These are phyloP conservation scores for Alosa sapidissima DNA, from an alignment of 2,797 vertebrate species.

Conservation along the genomic window DNA sequence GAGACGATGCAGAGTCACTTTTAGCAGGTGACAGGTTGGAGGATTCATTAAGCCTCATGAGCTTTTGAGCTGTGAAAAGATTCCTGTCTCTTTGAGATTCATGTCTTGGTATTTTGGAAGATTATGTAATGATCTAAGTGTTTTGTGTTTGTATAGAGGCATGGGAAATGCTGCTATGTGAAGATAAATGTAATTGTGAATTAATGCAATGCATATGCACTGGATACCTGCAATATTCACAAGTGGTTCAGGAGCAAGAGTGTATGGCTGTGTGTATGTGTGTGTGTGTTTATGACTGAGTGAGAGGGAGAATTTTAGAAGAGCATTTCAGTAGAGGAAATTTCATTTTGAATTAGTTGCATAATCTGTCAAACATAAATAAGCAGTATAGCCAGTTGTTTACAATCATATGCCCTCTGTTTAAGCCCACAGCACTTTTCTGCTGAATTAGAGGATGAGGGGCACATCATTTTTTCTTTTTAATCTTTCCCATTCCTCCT, in stretches of 20 bases:
- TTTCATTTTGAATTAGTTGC: background rate
- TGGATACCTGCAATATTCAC: background rate
- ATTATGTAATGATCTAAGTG: background rate
- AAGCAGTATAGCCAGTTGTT: constrained; percentile 29
- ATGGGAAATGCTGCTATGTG: background rate
- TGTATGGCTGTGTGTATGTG: background rate
- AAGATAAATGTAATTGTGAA: background rate
- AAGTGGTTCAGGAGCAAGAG: background rate
- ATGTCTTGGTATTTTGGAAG: background rate
- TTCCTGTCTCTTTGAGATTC: background rate
- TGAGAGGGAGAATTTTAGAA: background rate
- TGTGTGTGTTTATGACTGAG: background rate
- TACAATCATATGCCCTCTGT: constrained; percentile 55
- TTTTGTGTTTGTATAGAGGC: background rate
- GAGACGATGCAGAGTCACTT: background rate
- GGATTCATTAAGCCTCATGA: too few species aligned
- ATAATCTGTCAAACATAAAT: background rate
- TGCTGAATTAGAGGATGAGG: constrained; percentile 55
- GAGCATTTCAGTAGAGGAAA: background rate
- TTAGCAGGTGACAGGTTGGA: background rate
- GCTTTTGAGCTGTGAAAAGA: background rate
- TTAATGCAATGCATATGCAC: background rate
- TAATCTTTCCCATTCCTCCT: background rate
- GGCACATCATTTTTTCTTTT: constrained; percentile 34
- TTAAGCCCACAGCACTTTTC: constrained; percentile 58